phyloP scores from a whole-genome alignment of 2,888 invertebrate genomes.

The Pandemis cinnamomeana region DNA sequence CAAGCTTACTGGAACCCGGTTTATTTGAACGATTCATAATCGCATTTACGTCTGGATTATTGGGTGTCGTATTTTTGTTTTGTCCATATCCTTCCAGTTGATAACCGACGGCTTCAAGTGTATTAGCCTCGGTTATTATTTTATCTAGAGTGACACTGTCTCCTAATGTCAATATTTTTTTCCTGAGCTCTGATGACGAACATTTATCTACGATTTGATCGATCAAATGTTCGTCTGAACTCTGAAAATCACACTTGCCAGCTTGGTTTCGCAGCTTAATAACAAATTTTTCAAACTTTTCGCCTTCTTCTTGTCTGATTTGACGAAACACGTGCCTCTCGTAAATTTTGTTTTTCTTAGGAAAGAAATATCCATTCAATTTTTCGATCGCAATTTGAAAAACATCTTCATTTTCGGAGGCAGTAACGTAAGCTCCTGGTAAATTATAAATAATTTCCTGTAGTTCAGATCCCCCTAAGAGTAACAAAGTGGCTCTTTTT shows the following conservation, averaged over 20 bases:
- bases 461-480: constrained; percentile 39
- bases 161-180: constrained; percentile 9
- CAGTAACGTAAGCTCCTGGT: constrained; percentile 22
- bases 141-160: constrained; percentile 4
- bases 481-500: constrained; percentile 43
- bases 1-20: background rate
- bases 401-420: constrained; percentile 3
- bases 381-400: constrained; percentile 27
- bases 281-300: constrained; percentile 17
- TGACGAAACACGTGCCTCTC: constrained; percentile 14
- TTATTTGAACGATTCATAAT: background rate
- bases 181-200: background rate
- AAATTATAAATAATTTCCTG: constrained; percentile 44
- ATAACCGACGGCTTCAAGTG: constrained; percentile 42
- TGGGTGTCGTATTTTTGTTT: background rate
- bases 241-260: constrained; percentile 12
- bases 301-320: constrained; percentile 18
- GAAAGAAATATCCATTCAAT: constrained; percentile 19
- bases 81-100: constrained; percentile 42
- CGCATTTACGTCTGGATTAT: constrained; percentile 19
- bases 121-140: constrained; percentile 37
- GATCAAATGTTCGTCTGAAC: constrained; percentile 8
- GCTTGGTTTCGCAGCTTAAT: constrained; percentile 12
- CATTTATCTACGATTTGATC: constrained; percentile 16
- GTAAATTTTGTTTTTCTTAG: constrained; percentile 11